Evolutionary conservation across 2,113 vertebrate species (phyloP).

Genomic region (Toxotes chatareus): DNA sequence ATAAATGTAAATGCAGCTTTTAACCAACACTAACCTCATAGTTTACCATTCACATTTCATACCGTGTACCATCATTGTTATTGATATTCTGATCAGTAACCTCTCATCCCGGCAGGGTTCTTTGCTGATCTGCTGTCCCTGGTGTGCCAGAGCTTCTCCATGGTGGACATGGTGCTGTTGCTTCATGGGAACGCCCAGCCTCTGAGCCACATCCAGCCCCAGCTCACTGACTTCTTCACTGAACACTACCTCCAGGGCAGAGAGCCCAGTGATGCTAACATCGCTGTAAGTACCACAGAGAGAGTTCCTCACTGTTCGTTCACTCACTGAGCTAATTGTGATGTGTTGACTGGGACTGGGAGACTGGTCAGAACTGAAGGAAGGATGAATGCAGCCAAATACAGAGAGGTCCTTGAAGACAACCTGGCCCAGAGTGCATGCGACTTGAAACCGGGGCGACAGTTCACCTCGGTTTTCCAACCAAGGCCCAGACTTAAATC

Average conservation of each 20-base stretch:
- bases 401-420: no score
- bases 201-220: conserved; percentile 87
- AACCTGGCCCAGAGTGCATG: no score
- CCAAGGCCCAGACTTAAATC: no score
- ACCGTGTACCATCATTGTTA: background rate
- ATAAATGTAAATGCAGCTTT: background rate
- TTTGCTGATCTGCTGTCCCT: conserved; percentile 90
- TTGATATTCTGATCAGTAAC: background rate
- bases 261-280: conserved; percentile 87
- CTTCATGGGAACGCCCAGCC: conserved; percentile 90
- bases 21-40: background rate
- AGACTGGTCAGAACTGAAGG: no score
- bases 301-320: background rate
- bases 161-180: conserved; percentile 92
- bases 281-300: conserved; percentile 63
- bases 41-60: background rate
- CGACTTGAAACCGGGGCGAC: no score
- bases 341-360: no score
- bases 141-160: conserved; percentile 90
- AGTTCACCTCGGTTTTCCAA: no score
- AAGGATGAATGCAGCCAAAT: no score
- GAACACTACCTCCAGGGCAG: conserved; percentile 87
- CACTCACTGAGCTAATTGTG: no score
- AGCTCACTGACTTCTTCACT: conserved; percentile 87
- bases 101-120: conserved; percentile 81